Conservation (phyloP, 2,888 invertebrate species). For the Andrena marginata region DNA sequence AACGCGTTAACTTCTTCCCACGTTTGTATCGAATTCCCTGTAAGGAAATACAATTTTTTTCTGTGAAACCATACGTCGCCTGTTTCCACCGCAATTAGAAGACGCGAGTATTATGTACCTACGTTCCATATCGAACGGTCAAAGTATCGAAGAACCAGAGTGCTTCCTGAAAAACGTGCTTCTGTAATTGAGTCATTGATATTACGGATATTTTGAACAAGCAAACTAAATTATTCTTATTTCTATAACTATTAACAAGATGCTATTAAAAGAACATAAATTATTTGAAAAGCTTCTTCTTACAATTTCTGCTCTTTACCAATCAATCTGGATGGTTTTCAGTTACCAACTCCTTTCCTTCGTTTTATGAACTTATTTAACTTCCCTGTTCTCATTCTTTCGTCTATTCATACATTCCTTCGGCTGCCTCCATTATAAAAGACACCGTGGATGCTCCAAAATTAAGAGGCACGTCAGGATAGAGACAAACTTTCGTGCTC, state of each 20-base stretch:
- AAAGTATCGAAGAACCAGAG: neutral
- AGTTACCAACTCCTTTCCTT: neutral
- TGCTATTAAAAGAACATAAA: too few relatives aligned
- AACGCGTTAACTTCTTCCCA: neutral
- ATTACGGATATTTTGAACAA: too few relatives aligned
- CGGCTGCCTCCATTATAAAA: neutral
- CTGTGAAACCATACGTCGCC: conserved; percentile 13
- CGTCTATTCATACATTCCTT: conserved; percentile 4
- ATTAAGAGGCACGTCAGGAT: conserved; percentile 25
- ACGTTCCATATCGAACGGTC: conserved; percentile 1
- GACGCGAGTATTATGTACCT: conserved; percentile 6
- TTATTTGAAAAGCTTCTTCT: too few relatives aligned
- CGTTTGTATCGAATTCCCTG: conserved; percentile 5
- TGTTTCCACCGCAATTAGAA: conserved; percentile 25
- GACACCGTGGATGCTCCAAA: conserved; percentile 20
- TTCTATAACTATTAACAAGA: too few relatives aligned
- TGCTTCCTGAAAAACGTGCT: neutral
- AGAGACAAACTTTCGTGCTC: conserved; percentile 20
- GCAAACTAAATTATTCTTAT: too few relatives aligned
- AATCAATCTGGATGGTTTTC: too few relatives aligned
- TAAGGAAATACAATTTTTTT: conserved; percentile 19
- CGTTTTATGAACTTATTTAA: conserved; percentile 6
- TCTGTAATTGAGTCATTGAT: neutral
- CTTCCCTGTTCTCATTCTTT: neutral
- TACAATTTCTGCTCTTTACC: too few relatives aligned